Percentiles rank a stretch among this genome's conserved stretches.
Evolutionary conservation across 2,888 invertebrate genomes (phyloP).

Genomic region (Rhimphoctona megacephalus): DNA sequence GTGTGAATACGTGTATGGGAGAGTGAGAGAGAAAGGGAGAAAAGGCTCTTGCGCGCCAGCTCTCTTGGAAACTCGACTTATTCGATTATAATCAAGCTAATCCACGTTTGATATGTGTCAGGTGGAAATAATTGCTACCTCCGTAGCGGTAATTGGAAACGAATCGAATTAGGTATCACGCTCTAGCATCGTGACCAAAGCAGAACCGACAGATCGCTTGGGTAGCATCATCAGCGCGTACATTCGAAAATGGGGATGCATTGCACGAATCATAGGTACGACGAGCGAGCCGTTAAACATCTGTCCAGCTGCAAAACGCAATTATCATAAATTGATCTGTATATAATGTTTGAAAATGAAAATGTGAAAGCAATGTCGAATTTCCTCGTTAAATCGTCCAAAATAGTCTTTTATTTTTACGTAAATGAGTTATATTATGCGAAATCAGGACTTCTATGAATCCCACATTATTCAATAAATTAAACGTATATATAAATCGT

Average conservation of each 20-base stretch:
- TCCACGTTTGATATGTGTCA: conserved; percentile 82
- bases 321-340: conserved; percentile 59
- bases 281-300: conserved; percentile 49
- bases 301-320: conserved; percentile 47
- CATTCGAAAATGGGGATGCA: conserved; percentile 49
- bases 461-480: neutral
- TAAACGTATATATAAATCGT: neutral
- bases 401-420: neutral
- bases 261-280: conserved; percentile 43
- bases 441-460: neutral
- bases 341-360: conserved; percentile 26
- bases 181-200: conserved; percentile 55
- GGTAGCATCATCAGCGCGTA: conserved; percentile 47
- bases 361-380: conserved; percentile 5
- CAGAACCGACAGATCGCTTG: conserved; percentile 46
- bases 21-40: conserved; percentile 30
- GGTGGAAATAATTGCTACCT: conserved; percentile 80
- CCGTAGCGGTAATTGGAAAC: conserved; percentile 78
- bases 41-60: conserved; percentile 20
- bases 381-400: conserved; percentile 2
- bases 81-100: conserved; percentile 82
- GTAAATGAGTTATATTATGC: neutral
- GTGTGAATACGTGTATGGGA: neutral
- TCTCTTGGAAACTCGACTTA: conserved; percentile 69
- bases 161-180: conserved; percentile 75